phyloP scores from a whole-genome alignment of 2,113 vertebrate species.

The Takifugu bimaculatus region DNA sequence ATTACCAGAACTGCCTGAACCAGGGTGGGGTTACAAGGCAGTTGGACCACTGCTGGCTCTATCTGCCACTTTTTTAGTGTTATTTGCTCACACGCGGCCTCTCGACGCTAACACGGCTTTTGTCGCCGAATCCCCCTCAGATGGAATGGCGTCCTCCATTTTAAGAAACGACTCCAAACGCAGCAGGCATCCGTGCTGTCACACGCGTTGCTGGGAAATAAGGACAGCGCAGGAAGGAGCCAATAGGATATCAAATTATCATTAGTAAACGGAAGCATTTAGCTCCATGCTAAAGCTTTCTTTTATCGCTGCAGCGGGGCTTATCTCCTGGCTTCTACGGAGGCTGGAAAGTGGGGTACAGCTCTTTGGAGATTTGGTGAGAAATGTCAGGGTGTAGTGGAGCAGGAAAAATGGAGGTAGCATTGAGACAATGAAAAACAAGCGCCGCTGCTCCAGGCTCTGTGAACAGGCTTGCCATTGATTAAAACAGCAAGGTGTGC shows the following conservation, averaged over 20 bases:
- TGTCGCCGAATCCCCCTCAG: conserved; percentile 56
- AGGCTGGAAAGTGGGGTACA: conserved; percentile 37
- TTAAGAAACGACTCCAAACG: conserved; percentile 47
- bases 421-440: conserved; percentile 68
- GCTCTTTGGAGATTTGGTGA: conserved; percentile 50
- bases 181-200: conserved; percentile 45
- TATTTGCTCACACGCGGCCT: conserved; percentile 43
- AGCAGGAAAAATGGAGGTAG: conserved; percentile 54
- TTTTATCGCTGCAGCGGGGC: conserved; percentile 1
- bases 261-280: conserved; percentile 42
- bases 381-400: conserved; percentile 50
- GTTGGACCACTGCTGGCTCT: conserved; percentile 48
- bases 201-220: conserved; percentile 49
- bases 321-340: conserved; percentile 18
- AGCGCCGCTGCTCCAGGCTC: conserved; percentile 69
- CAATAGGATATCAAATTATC: conserved; percentile 55
- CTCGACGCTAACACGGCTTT: conserved; percentile 44
- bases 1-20: conserved; percentile 33
- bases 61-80: conserved; percentile 60
- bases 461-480: conserved; percentile 82
- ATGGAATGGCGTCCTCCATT: conserved; percentile 50
- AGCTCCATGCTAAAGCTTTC: conserved; percentile 35
- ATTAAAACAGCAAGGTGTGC: conserved; percentile 84
- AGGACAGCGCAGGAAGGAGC: conserved; percentile 49
- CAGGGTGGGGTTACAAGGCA: conserved; percentile 40